phyloP scores from a whole-genome alignment of 2,888 invertebrate genomes.

The Eristalinus aeneus region DNA sequence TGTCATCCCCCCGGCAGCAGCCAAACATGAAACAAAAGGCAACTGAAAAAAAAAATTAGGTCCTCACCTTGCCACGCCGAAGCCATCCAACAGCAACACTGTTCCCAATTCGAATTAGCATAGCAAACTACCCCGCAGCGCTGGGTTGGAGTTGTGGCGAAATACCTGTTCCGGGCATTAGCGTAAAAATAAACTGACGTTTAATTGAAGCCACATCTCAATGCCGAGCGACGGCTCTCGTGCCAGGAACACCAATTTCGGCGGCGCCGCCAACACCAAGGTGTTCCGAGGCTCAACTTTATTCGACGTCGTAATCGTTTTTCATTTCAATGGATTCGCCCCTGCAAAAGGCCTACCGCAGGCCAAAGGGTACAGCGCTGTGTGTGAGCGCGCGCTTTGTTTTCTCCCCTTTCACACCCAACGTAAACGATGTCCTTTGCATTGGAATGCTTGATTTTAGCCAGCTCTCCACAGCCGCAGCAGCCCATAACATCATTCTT shows the following conservation, averaged over 20 bases:
- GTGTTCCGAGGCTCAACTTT: conserved; percentile 64
- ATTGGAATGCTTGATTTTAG: conserved; percentile 70
- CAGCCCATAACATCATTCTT: conserved; percentile 65
- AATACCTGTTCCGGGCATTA: conserved; percentile 57
- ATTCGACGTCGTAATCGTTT: conserved; percentile 79
- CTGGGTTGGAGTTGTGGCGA: conserved; percentile 2
- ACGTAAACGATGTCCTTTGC: conserved; percentile 69
- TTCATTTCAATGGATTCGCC: conserved; percentile 77
- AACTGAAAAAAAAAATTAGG: not conserved
- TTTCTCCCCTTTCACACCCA: conserved; percentile 25
- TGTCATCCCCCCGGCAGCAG: not conserved
- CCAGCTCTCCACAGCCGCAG: conserved; percentile 24
- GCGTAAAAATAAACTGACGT: conserved; percentile 68
- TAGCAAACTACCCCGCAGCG: conserved; percentile 53
- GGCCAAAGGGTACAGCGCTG: conserved; percentile 54
- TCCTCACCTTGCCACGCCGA: not conserved
- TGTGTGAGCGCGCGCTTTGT: conserved; percentile 1
- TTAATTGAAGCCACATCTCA: conserved; percentile 71
- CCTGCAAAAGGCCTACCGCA: conserved; percentile 16
- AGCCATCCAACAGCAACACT: conserved; percentile 2
- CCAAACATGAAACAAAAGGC: conserved; percentile 5
- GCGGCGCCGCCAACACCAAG: not conserved
- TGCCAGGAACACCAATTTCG: conserved; percentile 33
- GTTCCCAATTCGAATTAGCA: conserved; percentile 59
- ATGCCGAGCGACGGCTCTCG: not conserved